These are phyloP conservation scores for Portunus trituberculatus DNA, from an alignment of 1,140 invertebrate species.

Conservation along the genomic window DNA sequence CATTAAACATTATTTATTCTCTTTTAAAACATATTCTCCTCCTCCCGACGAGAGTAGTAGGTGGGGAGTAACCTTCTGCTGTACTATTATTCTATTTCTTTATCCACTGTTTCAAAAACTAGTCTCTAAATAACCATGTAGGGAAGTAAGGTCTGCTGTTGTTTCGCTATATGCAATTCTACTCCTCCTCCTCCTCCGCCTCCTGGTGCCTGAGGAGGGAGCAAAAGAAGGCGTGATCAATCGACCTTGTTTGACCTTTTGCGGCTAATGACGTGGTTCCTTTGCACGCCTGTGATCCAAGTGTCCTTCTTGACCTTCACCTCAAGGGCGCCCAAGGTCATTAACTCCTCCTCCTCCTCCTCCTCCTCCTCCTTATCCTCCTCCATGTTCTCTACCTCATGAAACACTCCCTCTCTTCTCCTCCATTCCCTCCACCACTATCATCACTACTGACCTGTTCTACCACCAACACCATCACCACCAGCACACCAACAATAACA, in stretches of 20 bases:
- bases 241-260: constrained; percentile 21
- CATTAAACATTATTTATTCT: not conserved
- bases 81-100: not conserved
- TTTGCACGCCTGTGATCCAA: not conserved
- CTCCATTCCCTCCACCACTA: too few relatives aligned
- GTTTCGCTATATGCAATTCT: too few relatives aligned
- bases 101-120: not conserved
- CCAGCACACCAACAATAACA: too few relatives aligned
- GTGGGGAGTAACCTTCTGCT: not conserved
- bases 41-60: not conserved
- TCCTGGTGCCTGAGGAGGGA: not conserved
- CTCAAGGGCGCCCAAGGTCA: not conserved
- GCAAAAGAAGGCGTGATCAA: not conserved
- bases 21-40: not conserved
- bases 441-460: too few relatives aligned
- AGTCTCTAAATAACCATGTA: too few relatives aligned
- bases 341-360: not conserved
- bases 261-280: not conserved
- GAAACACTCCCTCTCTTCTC: too few relatives aligned
- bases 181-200: not conserved
- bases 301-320: not conserved
- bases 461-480: too few relatives aligned
- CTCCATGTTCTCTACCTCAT: too few relatives aligned
- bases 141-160: too few relatives aligned
- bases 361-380: not conserved